A percentile compares a stretch with the other conserved stretches of the same genome.
Evolutionary conservation across 1,140 invertebrate species (phyloP).

Genomic region (Papilio glaucus): DNA sequence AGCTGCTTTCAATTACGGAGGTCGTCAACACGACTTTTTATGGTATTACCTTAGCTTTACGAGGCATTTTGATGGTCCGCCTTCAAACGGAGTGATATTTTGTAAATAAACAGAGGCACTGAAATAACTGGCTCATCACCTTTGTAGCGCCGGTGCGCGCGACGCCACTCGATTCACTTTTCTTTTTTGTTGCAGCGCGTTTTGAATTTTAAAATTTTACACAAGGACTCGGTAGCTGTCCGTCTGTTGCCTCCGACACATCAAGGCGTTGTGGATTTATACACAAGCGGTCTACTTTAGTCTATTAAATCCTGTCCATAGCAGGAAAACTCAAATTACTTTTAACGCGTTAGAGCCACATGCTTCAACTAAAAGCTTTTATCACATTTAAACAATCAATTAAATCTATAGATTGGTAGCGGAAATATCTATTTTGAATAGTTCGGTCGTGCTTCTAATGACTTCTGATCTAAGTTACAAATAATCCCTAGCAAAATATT

Average conservation of each 20-base stretch:
- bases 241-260: constrained; percentile 35
- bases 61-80: constrained; percentile 82
- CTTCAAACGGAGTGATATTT: constrained; percentile 83
- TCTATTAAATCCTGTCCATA: not conserved
- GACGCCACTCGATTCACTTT: constrained; percentile 53
- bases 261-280: constrained; percentile 47
- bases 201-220: constrained; percentile 56
- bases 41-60: constrained; percentile 80
- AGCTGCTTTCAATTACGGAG: constrained; percentile 77
- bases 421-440: no score
- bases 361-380: no score
- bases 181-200: constrained; percentile 51
- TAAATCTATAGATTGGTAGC: no score
- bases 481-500: no score
- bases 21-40: constrained; percentile 83
- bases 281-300: constrained; percentile 41
- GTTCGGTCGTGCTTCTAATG: no score
- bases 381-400: no score
- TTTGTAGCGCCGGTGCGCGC: constrained; percentile 77
- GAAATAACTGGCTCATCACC: constrained; percentile 80
- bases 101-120: constrained; percentile 82
- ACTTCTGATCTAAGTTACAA: no score
- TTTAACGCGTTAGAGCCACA: no score
- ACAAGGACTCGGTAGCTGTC: constrained; percentile 49
- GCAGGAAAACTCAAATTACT: not conserved